Percentiles rank a stretch among this genome's conserved stretches.
Evolutionary conservation across 1,140 invertebrate genomes (phyloP).

Genomic region (Drosophila lacertosa): DNA sequence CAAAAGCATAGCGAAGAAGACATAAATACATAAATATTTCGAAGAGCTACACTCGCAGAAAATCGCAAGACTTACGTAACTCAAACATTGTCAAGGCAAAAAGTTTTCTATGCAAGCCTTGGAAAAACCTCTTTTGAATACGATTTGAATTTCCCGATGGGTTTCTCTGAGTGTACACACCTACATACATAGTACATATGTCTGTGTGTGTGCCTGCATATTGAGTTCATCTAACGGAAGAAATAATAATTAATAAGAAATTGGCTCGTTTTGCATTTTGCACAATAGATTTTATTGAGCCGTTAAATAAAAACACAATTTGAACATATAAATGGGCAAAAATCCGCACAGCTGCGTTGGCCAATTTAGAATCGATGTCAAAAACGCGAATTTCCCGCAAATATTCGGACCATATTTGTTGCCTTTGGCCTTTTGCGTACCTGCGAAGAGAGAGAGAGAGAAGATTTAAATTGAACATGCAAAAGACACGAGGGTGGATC

Average conservation of each 20-base stretch:
- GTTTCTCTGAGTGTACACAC: neutral
- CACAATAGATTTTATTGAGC: neutral
- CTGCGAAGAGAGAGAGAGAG: neutral
- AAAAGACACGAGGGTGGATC: too few species aligned
- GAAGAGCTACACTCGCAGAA: neutral
- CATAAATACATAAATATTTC: neutral
- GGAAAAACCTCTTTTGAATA: too few species aligned
- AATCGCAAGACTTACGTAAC: neutral
- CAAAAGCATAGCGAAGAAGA: too few species aligned
- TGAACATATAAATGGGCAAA: neutral
- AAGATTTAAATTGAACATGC: too few species aligned
- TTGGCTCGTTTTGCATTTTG: constrained; percentile 22
- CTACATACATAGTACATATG: neutral
- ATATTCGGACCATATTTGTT: constrained; percentile 5
- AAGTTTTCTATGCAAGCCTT: too few species aligned
- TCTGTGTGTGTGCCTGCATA: neutral
- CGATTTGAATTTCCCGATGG: too few species aligned
- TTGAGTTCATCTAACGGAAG: constrained; percentile 19
- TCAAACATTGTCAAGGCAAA: too few species aligned
- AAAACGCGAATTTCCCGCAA: constrained; percentile 13
- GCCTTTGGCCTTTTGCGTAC: neutral
- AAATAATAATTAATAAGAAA: constrained; percentile 26
- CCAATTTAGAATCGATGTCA: constrained; percentile 10
- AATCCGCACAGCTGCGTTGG: neutral
- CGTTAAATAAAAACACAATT: neutral